Conservation (phyloP, 2,113 vertebrate genomes). For the Rissa tridactyla region DNA sequence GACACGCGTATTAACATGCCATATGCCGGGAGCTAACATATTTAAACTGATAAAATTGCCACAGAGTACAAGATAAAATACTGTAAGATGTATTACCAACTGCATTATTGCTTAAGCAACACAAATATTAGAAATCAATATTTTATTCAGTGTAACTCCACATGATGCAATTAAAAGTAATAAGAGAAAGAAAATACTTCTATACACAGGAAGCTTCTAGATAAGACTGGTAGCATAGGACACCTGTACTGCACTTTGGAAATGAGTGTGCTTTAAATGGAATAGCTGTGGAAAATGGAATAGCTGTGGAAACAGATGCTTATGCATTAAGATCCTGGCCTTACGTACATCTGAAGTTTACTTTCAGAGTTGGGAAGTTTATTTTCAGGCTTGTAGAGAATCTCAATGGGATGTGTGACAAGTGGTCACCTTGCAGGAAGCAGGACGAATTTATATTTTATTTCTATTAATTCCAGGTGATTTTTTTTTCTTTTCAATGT, state of each 20-base stretch:
- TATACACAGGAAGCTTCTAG: neutral
- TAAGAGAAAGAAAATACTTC: neutral
- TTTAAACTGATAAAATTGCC: neutral
- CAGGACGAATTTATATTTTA: neutral
- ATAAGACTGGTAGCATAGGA: neutral
- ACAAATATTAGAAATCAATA: neutral
- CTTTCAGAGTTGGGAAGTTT: neutral
- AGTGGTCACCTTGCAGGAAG: conserved; percentile 12
- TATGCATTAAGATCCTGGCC: neutral
- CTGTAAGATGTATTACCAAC: neutral
- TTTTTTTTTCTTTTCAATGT: neutral
- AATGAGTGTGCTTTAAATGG: neutral
- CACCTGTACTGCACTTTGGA: neutral
- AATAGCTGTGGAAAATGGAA: neutral
- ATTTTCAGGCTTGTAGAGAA: neutral
- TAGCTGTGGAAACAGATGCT: conserved; percentile 8
- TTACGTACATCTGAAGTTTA: neutral
- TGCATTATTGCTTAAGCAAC: neutral
- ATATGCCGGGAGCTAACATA: neutral
- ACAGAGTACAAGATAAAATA: neutral
- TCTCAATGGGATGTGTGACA: neutral
- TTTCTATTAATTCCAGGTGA: neutral
- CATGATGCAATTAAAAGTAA: neutral
- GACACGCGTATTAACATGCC: neutral
- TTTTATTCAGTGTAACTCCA: neutral